Percentiles rank a stretch among this genome's conserved stretches.
phyloP scores from a whole-genome alignment of 2,797 vertebrate species.

The Hydrophis major region DNA sequence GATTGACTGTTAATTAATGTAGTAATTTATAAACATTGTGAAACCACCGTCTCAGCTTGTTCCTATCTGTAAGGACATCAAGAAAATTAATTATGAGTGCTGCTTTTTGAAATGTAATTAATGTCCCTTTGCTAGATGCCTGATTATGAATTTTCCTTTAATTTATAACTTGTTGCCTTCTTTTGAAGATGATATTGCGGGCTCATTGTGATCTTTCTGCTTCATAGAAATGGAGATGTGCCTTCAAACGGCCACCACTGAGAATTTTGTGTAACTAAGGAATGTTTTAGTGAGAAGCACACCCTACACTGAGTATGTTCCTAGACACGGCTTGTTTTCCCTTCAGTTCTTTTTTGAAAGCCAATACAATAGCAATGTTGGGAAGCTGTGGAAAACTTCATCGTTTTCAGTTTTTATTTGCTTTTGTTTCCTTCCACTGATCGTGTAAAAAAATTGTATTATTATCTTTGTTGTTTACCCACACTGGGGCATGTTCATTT shows the following conservation, averaged over 20 bases:
- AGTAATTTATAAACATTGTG: constrained; percentile 50
- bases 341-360: background rate
- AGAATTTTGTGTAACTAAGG: background rate
- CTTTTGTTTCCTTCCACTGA: background rate
- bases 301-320: background rate
- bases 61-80: constrained; percentile 50
- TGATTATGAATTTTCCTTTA: constrained; percentile 43
- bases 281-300: background rate
- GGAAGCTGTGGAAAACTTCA: background rate
- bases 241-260: background rate
- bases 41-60: constrained; percentile 39
- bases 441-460: background rate
- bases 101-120: constrained; percentile 51
- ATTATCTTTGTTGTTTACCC: background rate
- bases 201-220: background rate
- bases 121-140: constrained; percentile 43
- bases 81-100: constrained; percentile 43
- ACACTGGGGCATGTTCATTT: background rate
- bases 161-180: constrained; percentile 21
- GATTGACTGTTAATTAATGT: constrained; percentile 59
- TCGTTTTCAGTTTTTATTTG: background rate
- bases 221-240: background rate
- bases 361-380: background rate
- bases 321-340: background rate
- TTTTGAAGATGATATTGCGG: background rate